These are phyloP conservation scores for Ctenodactylus gundi DNA, from an alignment of 2,113 vertebrate genomes.

Conservation along the genomic window DNA sequence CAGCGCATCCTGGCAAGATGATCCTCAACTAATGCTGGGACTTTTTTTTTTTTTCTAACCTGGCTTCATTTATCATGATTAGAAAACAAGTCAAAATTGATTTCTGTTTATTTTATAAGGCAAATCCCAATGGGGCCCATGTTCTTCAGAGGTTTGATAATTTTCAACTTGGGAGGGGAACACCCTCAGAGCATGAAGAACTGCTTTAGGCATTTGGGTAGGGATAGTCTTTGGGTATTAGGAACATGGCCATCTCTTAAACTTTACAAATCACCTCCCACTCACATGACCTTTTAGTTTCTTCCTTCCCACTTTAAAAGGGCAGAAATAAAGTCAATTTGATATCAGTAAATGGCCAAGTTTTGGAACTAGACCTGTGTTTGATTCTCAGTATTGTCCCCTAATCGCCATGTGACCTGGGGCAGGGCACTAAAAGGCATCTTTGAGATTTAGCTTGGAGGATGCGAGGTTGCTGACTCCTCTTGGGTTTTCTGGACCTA, in stretches of 20 bases:
- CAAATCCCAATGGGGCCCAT: slow-evolving; percentile 68
- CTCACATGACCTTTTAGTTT: background rate
- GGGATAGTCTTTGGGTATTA: background rate
- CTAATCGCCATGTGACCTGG: background rate
- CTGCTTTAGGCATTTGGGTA: background rate
- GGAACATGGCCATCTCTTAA: background rate
- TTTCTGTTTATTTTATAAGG: slow-evolving; percentile 81
- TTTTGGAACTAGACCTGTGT: background rate
- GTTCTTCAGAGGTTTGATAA: slow-evolving; percentile 38
- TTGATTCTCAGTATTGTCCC: background rate
- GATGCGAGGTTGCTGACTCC: background rate
- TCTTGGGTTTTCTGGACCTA: background rate
- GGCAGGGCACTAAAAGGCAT: background rate
- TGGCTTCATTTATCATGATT: slow-evolving; percentile 77
- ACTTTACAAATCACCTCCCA: background rate
- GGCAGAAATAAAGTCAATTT: background rate
- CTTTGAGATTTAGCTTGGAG: background rate
- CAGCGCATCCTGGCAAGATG: slow-evolving; percentile 81
- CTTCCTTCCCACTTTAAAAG: background rate
- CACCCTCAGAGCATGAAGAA: background rate
- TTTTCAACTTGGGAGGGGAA: slow-evolving; percentile 29
- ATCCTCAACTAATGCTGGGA: slow-evolving; percentile 71
- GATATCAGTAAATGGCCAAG: background rate
- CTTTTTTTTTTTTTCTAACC: background rate
- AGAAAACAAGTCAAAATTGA: slow-evolving; percentile 78